Evolutionary conservation across 64 coral and sea anemone species (phyloP), one percentile per base, ranked within the genome.

Genomic region (Stichodactyla helianthus): DNA sequence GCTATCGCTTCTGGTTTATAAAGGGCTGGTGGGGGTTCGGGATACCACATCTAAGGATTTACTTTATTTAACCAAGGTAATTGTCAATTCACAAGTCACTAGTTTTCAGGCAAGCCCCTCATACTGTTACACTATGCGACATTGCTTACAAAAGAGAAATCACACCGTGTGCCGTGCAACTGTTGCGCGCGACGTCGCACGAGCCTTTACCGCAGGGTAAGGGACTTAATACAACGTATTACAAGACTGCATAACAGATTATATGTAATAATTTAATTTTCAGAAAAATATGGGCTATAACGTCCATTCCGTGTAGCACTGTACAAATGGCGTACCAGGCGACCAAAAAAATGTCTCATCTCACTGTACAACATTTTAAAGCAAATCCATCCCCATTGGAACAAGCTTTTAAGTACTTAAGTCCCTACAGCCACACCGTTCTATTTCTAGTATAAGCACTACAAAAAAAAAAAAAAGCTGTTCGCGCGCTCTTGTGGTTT

Each of bases 191-290:
- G 2, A 35, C 31, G 31, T 35, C 31, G 31, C 31, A 44, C 35
- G 35, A 44, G 35, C 35, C 35, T 44, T 44, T 44, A 44, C 35
- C 4, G 35, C 35, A 44, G 35, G 35, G 4, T 44, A 44, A 44
- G 35, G 35, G 35, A 44, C 4, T 44, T 44, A 44, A 44, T 44
- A 44, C 35, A 44, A 65, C 7, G 19, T 7, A 65, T 6, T 1
- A n/a, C 62, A 65, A 9, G 7, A 65, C 62, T n/a, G 5, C 18
- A 65, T 65, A 44, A 44, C 35, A 44, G 35, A 65, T 65, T 79
- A 12, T 79, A 79, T 79, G 77, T 84, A 90, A 84, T 90, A 90
- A 90, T 90, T 90, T 90, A 90, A 90, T 90, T 83, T 51, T 82
- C 81, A 79, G 82, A 90, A 90, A 90, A 90, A 90, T 90, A 90